Evolutionary conservation across 2,888 invertebrate species (phyloP), one percentile per base, ranked within the genome.

Genomic region (Ferdinandea cuprea): DNA sequence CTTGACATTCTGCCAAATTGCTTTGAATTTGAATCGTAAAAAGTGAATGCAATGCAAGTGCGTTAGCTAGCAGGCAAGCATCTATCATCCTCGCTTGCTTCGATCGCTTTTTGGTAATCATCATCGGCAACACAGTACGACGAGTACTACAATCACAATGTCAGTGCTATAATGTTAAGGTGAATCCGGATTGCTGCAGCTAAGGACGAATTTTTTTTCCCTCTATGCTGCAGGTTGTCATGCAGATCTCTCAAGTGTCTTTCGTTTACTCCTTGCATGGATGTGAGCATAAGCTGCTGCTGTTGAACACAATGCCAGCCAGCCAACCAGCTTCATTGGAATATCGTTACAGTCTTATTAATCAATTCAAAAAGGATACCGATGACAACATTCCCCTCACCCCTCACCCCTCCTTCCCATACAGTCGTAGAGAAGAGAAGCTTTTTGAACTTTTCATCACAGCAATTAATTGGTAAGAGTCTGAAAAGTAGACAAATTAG

Each of bases 381-480:
- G 66, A 25, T 19, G 35, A 32, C 25, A 30, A 8, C 52, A n/a
- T n/a, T n/a, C n/a, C n/a, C n/a, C n/a, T n/a, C n/a, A n/a, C n/a
- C n/a, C n/a, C n/a, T n/a, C n/a, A n/a, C n/a, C n/a, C n/a, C n/a
- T n/a, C n/a, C n/a, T n/a, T n/a, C n/a, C n/a, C n/a, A n/a, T n/a
- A n/a, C n/a, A n/a, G n/a, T n/a, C n/a, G n/a, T n/a, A n/a, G 21
- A 32, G 46, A 28, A 25, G 32, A 9, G 46, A 58, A 77, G 68
- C 56, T 73, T 78, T 77, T 78, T 78, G 72, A 83, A 83, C 83
- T 78, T 83, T 78, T 78, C 78, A 78, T 83, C 83, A 83, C 56
- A 83, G 83, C 78, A 83, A 83, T 83, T 83, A 83, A 83, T 78
- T 78, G 83, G 83, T 78, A 63, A 83, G 83, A 83, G 83, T 61